phyloP scores from a whole-genome alignment of 2,797 vertebrate genomes.

The Lagocephalus sceleratus region DNA sequence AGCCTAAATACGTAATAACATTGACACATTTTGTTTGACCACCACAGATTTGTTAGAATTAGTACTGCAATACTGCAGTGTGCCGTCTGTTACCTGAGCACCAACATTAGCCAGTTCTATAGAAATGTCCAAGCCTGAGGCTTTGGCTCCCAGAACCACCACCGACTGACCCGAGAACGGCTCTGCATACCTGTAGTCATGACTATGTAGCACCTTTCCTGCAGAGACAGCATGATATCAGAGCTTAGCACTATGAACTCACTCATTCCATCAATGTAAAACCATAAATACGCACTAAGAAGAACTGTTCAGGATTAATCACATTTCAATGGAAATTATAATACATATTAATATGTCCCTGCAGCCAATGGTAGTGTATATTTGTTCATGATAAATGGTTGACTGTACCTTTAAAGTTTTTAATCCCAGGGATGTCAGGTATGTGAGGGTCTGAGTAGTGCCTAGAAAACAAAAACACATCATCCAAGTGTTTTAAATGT shows the following conservation, averaged over 20 bases:
- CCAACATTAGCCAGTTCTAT: conserved; percentile 66
- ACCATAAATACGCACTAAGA: no score
- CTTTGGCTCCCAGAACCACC: conserved; percentile 75
- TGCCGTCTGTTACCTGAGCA: conserved; percentile 41
- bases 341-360: no score
- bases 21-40: no score
- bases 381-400: no score
- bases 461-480: conserved; percentile 39
- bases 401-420: conserved; percentile 75
- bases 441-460: conserved; percentile 77
- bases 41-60: not conserved
- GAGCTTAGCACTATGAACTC: conserved; percentile 12
- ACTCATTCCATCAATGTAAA: no score
- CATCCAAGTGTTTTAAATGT: not conserved
- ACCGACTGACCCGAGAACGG: conserved; percentile 67
- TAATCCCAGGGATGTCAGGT: conserved; percentile 73
- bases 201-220: conserved; percentile 79
- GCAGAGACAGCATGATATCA: not conserved
- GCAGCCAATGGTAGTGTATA: no score
- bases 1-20: no score
- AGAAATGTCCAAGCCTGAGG: conserved; percentile 81
- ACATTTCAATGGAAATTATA: no score
- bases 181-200: conserved; percentile 71
- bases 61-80: not conserved
- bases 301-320: no score